Conservation (phyloP, 1,140 invertebrate genomes). For the Penaeus chinensis region DNA sequence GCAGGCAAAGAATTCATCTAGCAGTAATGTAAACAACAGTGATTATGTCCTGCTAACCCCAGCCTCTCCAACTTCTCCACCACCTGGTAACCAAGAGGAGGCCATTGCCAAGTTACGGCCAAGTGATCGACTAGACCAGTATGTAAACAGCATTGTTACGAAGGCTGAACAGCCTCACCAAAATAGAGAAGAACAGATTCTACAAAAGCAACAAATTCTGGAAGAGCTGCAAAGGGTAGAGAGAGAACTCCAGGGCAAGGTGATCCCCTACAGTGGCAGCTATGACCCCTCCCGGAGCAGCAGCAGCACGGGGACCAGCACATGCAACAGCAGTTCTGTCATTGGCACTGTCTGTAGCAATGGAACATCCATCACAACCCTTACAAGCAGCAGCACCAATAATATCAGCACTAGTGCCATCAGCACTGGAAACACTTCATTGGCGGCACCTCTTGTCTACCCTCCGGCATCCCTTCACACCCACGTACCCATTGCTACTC, state of each 20-base stretch:
- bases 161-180: conserved; percentile 55
- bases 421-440: conserved; percentile 65
- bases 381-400: conserved; percentile 45
- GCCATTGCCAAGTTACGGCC: conserved; percentile 40
- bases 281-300: conserved; percentile 38
- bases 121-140: conserved; percentile 51
- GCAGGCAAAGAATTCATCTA: conserved; percentile 30
- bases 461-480: conserved; percentile 56
- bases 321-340: conserved; percentile 20
- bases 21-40: conserved; percentile 35
- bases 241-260: conserved; percentile 56
- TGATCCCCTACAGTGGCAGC: conserved; percentile 47
- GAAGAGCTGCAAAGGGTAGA: conserved; percentile 77
- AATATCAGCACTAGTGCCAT: conserved; percentile 57
- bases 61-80: conserved; percentile 49
- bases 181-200: conserved; percentile 76
- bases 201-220: conserved; percentile 81
- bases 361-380: conserved; percentile 38
- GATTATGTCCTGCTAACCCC: conserved; percentile 42
- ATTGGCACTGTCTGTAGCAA: conserved; percentile 27
- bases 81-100: conserved; percentile 38
- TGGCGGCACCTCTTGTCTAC: conserved; percentile 56
- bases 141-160: conserved; percentile 49
- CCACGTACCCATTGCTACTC: conserved; percentile 59
- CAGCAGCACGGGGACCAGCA: conserved; percentile 50